A percentile compares a stretch with the other conserved stretches of the same genome.
These are phyloP conservation scores for Stercorarius parasiticus DNA, from an alignment of 2,113 vertebrate species.

Conservation along the genomic window DNA sequence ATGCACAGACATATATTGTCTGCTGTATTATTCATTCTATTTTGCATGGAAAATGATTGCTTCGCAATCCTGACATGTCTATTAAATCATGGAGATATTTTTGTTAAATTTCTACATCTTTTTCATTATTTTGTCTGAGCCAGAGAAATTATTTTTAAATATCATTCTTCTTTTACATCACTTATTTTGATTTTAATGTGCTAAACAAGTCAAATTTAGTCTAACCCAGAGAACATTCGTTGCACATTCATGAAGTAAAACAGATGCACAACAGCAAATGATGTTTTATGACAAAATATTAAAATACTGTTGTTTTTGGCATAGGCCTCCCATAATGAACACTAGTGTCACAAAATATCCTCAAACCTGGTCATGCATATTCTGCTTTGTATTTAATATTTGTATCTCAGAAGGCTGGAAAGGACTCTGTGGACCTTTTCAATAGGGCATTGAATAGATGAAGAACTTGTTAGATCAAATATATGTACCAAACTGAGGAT, in stretches of 20 bases:
- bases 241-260: not conserved
- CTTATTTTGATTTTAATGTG: not conserved
- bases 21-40: not conserved
- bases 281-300: slow-evolving; percentile 9
- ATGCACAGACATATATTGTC: not conserved
- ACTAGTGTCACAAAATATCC: not conserved
- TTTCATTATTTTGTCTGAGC: not conserved
- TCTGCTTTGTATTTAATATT: not conserved
- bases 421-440: not conserved
- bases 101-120: not conserved
- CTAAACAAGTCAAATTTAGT: not conserved
- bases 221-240: not conserved
- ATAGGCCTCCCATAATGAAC: not conserved
- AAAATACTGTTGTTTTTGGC: not conserved
- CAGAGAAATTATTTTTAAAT: not conserved
- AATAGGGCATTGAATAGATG: not conserved
- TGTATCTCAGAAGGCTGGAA: not conserved
- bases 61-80: not conserved
- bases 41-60: not conserved
- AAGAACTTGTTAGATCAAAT: slow-evolving; percentile 5
- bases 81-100: not conserved
- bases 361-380: not conserved
- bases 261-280: not conserved
- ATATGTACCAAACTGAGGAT: not conserved
- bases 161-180: not conserved